Evolutionary conservation across 2,113 vertebrate genomes (phyloP), one percentile per base, ranked within the genome.

Genomic region (Leucoraja erinaceus): DNA sequence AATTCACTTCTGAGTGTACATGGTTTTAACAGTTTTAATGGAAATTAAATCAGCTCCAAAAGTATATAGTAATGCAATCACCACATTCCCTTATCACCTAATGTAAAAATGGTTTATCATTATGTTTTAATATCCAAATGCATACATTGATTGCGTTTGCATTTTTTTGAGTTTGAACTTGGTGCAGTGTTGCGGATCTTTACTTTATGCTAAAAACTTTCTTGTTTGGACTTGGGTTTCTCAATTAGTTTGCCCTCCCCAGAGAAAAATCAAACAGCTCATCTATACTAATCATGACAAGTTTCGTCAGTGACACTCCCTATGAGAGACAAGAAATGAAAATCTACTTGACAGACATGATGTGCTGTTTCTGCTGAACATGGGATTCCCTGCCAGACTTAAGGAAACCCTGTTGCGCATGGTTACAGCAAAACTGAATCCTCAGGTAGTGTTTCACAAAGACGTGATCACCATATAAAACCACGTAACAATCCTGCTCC

Each of bases 141-240:
- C 9, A 56, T 22, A 81, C 31, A 81, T 81, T 56, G 78, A 81
- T 56, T 56, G 78, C 54, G 22, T 9, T 9, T 22, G 75, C 75
- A 72, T 16, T 31, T 77, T 14, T 77, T 33, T 11, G 9, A 47
- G 0, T 10, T 25, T 5, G 22, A 61, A 28, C 1, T 86, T n/a
- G 1, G 1, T n/a, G n/a, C 56, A 63, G 9, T 61, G 59, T 86
- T 14, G 25, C 59, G n/a, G 81, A 22, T 14, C 81, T 84, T 4
- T n/a, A 86, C n/a, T 12, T 33, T 14, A 77, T 12, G n/a, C 63
- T 86, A 31, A 86, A 86, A 86, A 86, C n/a, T n/a, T 86, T 86
- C 56, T 16, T 28, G 28, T 11, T 28, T 63, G 28, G 28, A 12
- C 61, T 86, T 61, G 3, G 12, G 25, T 63, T 86, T 63, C 54